Base-by-base conservation (phyloP, 2,797 vertebrate species). In the Acrossocheilus fasciatus region DNA sequence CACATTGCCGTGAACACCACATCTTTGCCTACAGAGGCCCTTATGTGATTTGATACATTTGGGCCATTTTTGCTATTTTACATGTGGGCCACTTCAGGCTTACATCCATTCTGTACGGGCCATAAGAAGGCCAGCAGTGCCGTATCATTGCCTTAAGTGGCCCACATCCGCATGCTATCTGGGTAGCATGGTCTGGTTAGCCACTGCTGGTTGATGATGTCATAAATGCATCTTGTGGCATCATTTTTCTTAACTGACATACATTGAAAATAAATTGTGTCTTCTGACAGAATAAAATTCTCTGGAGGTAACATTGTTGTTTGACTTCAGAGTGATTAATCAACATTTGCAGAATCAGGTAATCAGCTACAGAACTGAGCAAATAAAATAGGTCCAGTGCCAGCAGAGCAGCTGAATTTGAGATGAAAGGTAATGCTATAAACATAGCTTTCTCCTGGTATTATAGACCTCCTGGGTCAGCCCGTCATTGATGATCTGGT, bases 381-480 rank as follows among this genome's bases (percentile, higher is more conserved):
- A 57, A 57, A 39, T 34, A 36, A 54, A 76, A 76, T 12, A 12
- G 18, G 12, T 41, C 12, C 30, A 39, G 3, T n/a, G 76, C 23
- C 34, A 77, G 30, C 18, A 50, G 43, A 74, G 72, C n/a, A 78
- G 12, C 50, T 45, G 39, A 79, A 45, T 79, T 47, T 80, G 5
- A 34, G 41, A 66, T 23, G 78, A 47, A 20, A 20, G n/a, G 54
- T n/a, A 26, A 62, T 17, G n/a, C 36, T 62, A 79, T 66, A 34
- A 66, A 79, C 39, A 43, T 62, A 18, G 36, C 54, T 59, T 62
- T 79, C 54, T 62, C 8, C 39, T 43, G 54, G 39, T 62, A 43
- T 79, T 62, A 43, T 62, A 26, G 39, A 43, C 54, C 23, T 62
- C 39, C 54, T 43, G 76, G 62, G 45, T 76, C 4, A 12, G 30